Evolutionary conservation across 2,797 vertebrate genomes (phyloP).

Genomic region (Thunnus albacares): DNA sequence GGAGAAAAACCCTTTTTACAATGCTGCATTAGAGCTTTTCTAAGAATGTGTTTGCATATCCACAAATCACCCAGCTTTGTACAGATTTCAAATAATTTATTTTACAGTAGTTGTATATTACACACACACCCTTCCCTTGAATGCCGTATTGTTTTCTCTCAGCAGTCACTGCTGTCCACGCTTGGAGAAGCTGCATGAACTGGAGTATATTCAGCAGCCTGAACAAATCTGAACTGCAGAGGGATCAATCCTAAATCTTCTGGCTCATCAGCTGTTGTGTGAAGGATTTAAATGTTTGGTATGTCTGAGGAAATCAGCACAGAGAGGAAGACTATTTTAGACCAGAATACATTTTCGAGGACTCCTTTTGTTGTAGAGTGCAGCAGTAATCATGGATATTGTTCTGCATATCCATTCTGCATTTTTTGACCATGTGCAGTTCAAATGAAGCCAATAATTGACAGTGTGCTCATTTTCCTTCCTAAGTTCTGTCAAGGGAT

Average conservation of each 20-base stretch:
- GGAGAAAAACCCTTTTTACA: background rate
- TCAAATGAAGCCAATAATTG: conserved; percentile 13
- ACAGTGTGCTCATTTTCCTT: background rate
- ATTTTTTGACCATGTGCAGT: conserved; percentile 7
- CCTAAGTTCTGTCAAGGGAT: conserved; percentile 1
- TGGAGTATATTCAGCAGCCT: conserved; percentile 20
- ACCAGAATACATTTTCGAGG: background rate
- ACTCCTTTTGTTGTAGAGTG: background rate
- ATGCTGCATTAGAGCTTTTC: background rate
- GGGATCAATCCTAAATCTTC: background rate
- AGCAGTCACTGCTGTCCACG: background rate
- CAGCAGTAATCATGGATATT: background rate
- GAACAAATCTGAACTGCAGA: conserved; percentile 1
- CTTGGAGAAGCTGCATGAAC: conserved; percentile 1
- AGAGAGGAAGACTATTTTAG: background rate
- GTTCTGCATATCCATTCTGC: background rate
- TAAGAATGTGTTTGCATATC: background rate
- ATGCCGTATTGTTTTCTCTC: background rate
- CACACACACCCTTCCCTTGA: background rate
- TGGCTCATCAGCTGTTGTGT: background rate
- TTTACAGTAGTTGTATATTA: conserved; percentile 17
- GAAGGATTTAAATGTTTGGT: background rate
- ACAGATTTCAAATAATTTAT: conserved; percentile 2
- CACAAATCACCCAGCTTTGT: conserved; percentile 10
- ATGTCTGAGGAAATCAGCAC: conserved; percentile 1